Percentiles rank a stretch among this genome's conserved stretches.
phyloP scores from a whole-genome alignment of 2,888 invertebrate genomes.

The Drosophila koepferae region DNA sequence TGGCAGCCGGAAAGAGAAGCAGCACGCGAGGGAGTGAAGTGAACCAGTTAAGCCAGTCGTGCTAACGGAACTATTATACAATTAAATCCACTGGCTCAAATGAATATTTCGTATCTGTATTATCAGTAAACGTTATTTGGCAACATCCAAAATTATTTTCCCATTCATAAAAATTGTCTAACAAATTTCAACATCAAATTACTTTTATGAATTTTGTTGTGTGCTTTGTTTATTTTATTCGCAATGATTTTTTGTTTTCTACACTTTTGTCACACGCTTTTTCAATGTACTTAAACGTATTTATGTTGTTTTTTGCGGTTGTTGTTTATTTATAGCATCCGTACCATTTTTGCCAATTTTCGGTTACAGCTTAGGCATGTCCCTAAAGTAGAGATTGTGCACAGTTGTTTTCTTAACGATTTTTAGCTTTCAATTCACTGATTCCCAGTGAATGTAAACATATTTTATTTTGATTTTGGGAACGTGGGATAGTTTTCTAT shows the following conservation, averaged over 20 bases:
- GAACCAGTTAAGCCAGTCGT: constrained; percentile 46
- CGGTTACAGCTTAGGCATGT: constrained; percentile 31
- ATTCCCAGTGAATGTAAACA: constrained; percentile 33
- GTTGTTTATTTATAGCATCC: constrained; percentile 44
- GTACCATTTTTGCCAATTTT: constrained; percentile 30
- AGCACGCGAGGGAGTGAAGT: constrained; percentile 52
- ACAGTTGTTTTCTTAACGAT: constrained; percentile 72
- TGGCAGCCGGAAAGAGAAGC: constrained; percentile 63
- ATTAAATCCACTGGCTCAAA: background rate
- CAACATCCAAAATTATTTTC: background rate
- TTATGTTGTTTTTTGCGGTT: constrained; percentile 10
- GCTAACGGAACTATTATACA: constrained; percentile 16
- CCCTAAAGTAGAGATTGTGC: constrained; percentile 33
- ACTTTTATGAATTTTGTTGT: constrained; percentile 26
- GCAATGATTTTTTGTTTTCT: constrained; percentile 29
- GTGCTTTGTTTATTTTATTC: constrained; percentile 26
- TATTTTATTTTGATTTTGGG: constrained; percentile 48
- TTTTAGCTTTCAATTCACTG: constrained; percentile 59
- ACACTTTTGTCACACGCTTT: constrained; percentile 44
- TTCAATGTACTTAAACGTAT: constrained; percentile 27
- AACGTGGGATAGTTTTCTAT: constrained; percentile 66
- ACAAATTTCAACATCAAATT: constrained; percentile 36
- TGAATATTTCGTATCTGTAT: background rate
- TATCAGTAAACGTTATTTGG: background rate
- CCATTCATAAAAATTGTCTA: constrained; percentile 21